Conservation (phyloP, 2,113 vertebrate species). For the Saimiri boliviensis region DNA sequence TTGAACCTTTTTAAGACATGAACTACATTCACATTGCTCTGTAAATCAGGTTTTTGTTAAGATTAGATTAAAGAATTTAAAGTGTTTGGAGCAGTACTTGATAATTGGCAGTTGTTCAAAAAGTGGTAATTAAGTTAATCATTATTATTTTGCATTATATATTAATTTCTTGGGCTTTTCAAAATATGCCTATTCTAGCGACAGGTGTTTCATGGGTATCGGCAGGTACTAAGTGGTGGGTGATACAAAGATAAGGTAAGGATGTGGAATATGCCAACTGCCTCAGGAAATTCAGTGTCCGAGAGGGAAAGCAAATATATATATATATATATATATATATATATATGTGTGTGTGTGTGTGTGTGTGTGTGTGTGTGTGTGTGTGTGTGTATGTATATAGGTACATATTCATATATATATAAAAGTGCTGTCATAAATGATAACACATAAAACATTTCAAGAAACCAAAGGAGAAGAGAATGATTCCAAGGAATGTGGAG, state of each 20-base stretch:
- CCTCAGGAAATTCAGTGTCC: background rate
- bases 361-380: too few species aligned
- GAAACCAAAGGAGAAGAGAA: background rate
- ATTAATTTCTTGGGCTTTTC: background rate
- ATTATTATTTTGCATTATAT: background rate
- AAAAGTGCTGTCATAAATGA: background rate
- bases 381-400: background rate
- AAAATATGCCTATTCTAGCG: background rate
- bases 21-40: background rate
- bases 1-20: background rate
- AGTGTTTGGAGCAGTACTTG: background rate
- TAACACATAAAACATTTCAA: background rate
- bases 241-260: background rate
- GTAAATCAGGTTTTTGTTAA: background rate
- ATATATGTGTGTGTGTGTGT: too few species aligned
- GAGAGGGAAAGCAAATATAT: background rate
- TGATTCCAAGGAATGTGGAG: fast-evolving
- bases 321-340: background rate
- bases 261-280: background rate
- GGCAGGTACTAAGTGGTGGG: background rate
- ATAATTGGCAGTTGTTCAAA: background rate
- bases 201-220: background rate
- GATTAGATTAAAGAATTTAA: background rate
- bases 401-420: too few species aligned
- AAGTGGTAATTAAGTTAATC: background rate